phyloP scores from a whole-genome alignment of 2,888 invertebrate genomes.

The Platynereis dumerilii region DNA sequence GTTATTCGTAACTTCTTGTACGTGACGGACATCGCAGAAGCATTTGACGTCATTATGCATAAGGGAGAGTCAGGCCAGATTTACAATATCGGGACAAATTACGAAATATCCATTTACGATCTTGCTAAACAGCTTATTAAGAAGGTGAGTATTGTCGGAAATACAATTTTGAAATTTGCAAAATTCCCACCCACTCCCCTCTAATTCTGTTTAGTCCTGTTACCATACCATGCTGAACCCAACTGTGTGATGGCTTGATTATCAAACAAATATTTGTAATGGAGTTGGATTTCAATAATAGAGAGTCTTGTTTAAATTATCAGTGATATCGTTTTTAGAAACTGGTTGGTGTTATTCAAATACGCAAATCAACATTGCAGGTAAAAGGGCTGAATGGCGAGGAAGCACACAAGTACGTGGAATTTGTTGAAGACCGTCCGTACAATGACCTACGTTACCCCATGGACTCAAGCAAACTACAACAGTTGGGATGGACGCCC shows the following conservation, averaged over 20 bases:
- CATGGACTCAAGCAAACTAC: slow-evolving; percentile 43
- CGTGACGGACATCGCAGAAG: slow-evolving; percentile 39
- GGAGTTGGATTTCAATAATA: too few relatives aligned
- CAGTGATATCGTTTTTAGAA: too few relatives aligned
- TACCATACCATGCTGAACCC: too few relatives aligned
- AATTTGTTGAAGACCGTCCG: slow-evolving; percentile 40
- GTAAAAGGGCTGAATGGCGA: too few relatives aligned
- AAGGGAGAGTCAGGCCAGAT: slow-evolving; percentile 47
- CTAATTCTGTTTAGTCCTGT: too few relatives aligned
- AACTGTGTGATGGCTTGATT: too few relatives aligned
- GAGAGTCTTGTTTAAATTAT: too few relatives aligned
- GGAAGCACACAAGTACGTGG: slow-evolving; percentile 30
- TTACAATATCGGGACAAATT: slow-evolving; percentile 45
- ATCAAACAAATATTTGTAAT: too few relatives aligned
- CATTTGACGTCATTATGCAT: slow-evolving; percentile 44
- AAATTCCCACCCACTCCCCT: too few relatives aligned
- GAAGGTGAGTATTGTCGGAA: slow-evolving; percentile 36
- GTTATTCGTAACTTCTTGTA: slow-evolving; percentile 52
- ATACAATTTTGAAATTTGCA: too few relatives aligned
- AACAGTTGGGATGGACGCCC: slow-evolving; percentile 43
- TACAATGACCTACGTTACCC: slow-evolving; percentile 43
- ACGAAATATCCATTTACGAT: slow-evolving; percentile 54
- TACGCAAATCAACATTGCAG: too few relatives aligned
- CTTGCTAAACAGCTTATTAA: slow-evolving; percentile 56
- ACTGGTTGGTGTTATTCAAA: too few relatives aligned